phyloP scores from a whole-genome alignment of 2,888 invertebrate species.

The Pimpla rufipes region DNA sequence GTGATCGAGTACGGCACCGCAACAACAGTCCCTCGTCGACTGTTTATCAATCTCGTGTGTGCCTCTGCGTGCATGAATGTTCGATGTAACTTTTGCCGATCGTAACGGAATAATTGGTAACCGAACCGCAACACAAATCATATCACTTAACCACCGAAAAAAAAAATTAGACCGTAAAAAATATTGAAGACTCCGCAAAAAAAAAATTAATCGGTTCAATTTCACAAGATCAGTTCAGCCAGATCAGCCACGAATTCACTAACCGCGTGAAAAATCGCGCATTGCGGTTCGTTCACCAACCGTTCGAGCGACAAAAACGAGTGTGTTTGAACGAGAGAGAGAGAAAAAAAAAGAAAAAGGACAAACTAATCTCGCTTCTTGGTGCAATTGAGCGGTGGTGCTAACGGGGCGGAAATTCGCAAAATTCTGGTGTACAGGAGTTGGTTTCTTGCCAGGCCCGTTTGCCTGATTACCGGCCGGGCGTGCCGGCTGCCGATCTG shows the following conservation, averaged over 20 bases:
- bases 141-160: not conserved
- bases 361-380: slow-evolving; percentile 78
- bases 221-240: too few relatives aligned
- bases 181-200: not conserved
- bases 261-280: not conserved
- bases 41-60: slow-evolving; percentile 13
- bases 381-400: slow-evolving; percentile 78
- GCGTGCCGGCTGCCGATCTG: slow-evolving; percentile 84
- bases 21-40: slow-evolving; percentile 41
- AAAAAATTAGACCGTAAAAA: not conserved
- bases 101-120: not conserved
- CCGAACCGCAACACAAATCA: not conserved
- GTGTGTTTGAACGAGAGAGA: not conserved
- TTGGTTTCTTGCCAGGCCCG: slow-evolving; percentile 87
- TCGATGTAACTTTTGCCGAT: not conserved
- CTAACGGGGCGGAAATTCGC: slow-evolving; percentile 79
- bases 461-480: slow-evolving; percentile 88
- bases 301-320: not conserved
- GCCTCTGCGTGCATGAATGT: slow-evolving; percentile 28
- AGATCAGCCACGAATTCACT: too few relatives aligned
- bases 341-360: slow-evolving; percentile 27
- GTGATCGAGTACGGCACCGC: slow-evolving; percentile 32
- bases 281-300: slow-evolving; percentile 17
- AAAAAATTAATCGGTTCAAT: too few relatives aligned
- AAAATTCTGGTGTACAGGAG: slow-evolving; percentile 81